Evolutionary conservation across 1,140 invertebrate genomes (phyloP), one percentile per base, ranked within the genome.

Genomic region (Meloidogyne chitwoodi): DNA sequence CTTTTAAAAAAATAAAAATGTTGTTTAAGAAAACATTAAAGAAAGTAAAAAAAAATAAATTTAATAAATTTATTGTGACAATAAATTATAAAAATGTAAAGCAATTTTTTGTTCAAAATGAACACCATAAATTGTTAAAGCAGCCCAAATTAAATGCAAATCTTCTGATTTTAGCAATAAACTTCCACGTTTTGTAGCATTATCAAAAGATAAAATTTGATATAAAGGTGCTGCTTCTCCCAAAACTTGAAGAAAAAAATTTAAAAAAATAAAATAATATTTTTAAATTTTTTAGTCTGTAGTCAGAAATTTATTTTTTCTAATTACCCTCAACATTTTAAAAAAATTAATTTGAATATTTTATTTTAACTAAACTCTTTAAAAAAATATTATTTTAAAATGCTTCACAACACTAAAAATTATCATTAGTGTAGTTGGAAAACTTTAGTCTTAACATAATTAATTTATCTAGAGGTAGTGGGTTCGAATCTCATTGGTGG

Each of bases 61-160:
- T 16, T 31, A 68, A 68, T 16, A 27, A 38, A 6, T 31, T 70
- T 56, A 44, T 70, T 64, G 24, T 19, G 24, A 22, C 19, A 77
- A 63, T 4, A 78, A 16, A 64, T 22, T 78, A 27, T 62, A 68
- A 34, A 78, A 62, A 61, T 78, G 77, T 61, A 78, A 61, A 6
- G 77, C 77, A 27, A 78, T 68, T 29, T 34, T 68, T 64, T 71
- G 63, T 22, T 77, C 77, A 66, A 78, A 78, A 70, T 78, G 77
- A 44, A 56, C 29, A 41, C 77, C 77, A 66, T 78, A 78, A 41
- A 78, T 41, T 4, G 76, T 68, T n/a, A 78, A 34, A 10, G 77
- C 77, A 24, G 48, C 77, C 77, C 77, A 78, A 22, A 78, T 44
- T 6, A 78, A n/a, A 62, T 80, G 22, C 12, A 78, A 31, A 44